Base-by-base conservation (phyloP, 2,888 invertebrate species). In the Lasius platythorax region DNA sequence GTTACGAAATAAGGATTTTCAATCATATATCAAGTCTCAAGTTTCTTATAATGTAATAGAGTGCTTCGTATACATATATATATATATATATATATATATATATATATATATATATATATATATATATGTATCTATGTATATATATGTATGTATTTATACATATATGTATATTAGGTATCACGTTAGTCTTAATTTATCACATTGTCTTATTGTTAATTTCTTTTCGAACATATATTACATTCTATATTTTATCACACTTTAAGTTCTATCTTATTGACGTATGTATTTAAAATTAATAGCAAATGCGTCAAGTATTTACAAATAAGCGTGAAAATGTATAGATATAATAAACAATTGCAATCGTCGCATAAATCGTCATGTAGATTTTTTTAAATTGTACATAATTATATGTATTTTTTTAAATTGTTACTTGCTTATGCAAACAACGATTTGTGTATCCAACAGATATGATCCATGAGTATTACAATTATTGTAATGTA, bases 111-210 rank as follows among this genome's bases (percentile, higher is more conserved):
- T 50, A 18, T 50, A 18, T 6, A 1, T 70, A 1, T 50, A 8
- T 23, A 23, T 50, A 9, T 15, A 15, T 46, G 23, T 43, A 56
- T 12, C 12, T 46, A 46, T n/a, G n/a, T n/a, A 8, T 50, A 6
- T 43, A 56, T 37, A n/a, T 50, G 23, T 50, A 50, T 28, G 15
- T 15, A 67, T 56, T 37, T 72, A 15, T 68, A 68, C 9, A 64
- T 11, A 46, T 46, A n/a, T 75, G 23, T 23, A 46, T 23, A 33
- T 40, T 66, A 66, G 18, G 28, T 23, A 66, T 50, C 15, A 23
- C 30, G 53, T 82, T 82, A 82, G n/a, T 64, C 61, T 75, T 75
- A 63, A 50, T 82, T 82, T 75, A 82, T 82, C 82, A 82, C 82
- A 82, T 64, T 82, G 43, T 64, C 72, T 63, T 74, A 28, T 64